phyloP scores from a whole-genome alignment of 2,113 vertebrate genomes.

The Phodopus roborovskii region DNA sequence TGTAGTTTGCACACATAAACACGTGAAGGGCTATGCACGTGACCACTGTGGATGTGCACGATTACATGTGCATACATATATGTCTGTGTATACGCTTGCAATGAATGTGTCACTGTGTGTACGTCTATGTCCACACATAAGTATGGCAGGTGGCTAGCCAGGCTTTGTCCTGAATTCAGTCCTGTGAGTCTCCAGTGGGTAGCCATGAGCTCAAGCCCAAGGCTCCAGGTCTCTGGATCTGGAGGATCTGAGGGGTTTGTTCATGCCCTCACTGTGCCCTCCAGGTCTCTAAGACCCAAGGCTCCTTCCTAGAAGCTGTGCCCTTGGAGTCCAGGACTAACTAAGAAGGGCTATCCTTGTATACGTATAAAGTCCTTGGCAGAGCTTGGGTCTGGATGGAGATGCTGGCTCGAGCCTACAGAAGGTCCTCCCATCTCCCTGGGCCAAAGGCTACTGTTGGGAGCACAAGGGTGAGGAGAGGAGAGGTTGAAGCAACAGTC shows the following conservation, averaged over 20 bases:
- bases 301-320: not conserved
- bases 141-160: not conserved
- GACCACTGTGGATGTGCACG: not conserved
- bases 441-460: not conserved
- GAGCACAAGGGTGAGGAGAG: rapidly evolving
- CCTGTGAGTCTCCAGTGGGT: not conserved
- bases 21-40: not conserved
- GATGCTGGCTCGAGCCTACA: no score
- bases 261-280: not conserved
- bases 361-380: no score
- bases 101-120: not conserved
- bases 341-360: not conserved
- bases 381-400: not conserved
- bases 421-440: not conserved
- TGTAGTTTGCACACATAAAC: not conserved
- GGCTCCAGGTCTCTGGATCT: not conserved
- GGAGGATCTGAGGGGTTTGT: not conserved
- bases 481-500: no score
- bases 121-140: not conserved
- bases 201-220: not conserved
- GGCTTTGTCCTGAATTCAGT: not conserved
- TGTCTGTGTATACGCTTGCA: no score
- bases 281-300: not conserved
- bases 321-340: not conserved
- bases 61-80: not conserved